phyloP scores from a whole-genome alignment of 2,888 invertebrate genomes.

The Blera fallax region DNA sequence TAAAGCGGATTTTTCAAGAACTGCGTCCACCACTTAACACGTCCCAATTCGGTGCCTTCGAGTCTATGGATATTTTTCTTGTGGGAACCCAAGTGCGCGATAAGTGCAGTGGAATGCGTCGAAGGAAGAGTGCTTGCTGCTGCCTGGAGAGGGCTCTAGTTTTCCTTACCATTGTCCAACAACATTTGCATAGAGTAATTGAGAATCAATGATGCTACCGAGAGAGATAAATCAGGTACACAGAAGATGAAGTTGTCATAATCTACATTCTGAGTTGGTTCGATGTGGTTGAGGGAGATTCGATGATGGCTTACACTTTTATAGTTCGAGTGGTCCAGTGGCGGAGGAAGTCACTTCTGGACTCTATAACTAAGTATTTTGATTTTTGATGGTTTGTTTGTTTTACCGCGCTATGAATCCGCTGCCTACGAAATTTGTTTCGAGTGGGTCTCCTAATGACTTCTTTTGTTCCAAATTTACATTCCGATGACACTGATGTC shows the following conservation, averaged over 20 bases:
- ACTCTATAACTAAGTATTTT: slow-evolving; percentile 29
- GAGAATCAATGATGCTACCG: slow-evolving; percentile 69
- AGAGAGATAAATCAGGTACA: slow-evolving; percentile 58
- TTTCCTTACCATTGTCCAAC: slow-evolving; percentile 56
- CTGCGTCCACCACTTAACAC: slow-evolving; percentile 69
- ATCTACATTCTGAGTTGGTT: slow-evolving; percentile 49
- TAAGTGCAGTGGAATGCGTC: slow-evolving; percentile 62
- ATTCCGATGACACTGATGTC: background rate
- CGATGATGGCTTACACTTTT: slow-evolving; percentile 33
- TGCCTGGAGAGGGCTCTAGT: slow-evolving; percentile 50
- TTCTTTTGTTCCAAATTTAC: slow-evolving; percentile 16
- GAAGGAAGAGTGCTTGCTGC: slow-evolving; percentile 25
- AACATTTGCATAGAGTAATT: slow-evolving; percentile 70
- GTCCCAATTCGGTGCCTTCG: slow-evolving; percentile 66
- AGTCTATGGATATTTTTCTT: slow-evolving; percentile 67
- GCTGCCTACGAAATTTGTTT: slow-evolving; percentile 38
- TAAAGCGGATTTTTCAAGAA: slow-evolving; percentile 70
- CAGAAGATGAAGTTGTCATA: slow-evolving; percentile 67
- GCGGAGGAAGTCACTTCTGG: slow-evolving; percentile 39
- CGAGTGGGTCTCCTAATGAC: slow-evolving; percentile 5
- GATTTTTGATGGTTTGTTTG: slow-evolving; percentile 45
- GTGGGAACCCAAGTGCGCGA: slow-evolving; percentile 43
- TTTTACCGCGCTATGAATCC: slow-evolving; percentile 29
- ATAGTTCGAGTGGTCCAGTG: slow-evolving; percentile 31
- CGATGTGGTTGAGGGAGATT: background rate